Evolutionary conservation across 2,797 vertebrate genomes (phyloP).

Genomic region (Poecilia velifera): DNA sequence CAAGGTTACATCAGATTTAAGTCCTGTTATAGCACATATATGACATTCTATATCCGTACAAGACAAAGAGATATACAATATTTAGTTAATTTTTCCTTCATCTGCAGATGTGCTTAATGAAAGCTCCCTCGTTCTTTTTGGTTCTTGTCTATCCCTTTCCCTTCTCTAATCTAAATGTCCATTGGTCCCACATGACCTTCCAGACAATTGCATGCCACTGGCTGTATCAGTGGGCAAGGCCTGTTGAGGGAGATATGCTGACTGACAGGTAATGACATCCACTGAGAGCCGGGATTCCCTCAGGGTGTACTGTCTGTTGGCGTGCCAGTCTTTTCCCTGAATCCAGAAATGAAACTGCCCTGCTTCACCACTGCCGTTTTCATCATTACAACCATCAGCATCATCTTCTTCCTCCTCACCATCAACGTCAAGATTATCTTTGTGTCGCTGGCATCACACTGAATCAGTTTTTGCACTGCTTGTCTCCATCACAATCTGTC

Average conservation of each 20-base stretch:
- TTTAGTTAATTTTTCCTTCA: conserved; percentile 2
- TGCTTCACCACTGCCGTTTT: conserved; percentile 29
- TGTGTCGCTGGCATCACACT: conserved; percentile 10
- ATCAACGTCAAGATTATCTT: conserved; percentile 33
- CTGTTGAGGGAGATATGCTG: conserved; percentile 64
- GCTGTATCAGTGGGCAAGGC: conserved; percentile 58
- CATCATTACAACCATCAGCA: conserved; percentile 41
- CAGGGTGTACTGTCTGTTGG: conserved; percentile 36
- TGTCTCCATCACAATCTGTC: conserved; percentile 40
- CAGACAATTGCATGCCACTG: conserved; percentile 57
- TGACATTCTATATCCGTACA: neutral
- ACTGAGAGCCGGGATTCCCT: conserved; percentile 59
- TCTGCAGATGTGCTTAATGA: neutral
- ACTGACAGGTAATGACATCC: conserved; percentile 76
- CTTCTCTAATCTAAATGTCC: conserved; percentile 45
- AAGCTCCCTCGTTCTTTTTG: conserved; percentile 8
- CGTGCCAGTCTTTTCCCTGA: conserved; percentile 36
- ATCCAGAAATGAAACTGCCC: conserved; percentile 35
- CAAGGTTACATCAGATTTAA: conserved; percentile 20
- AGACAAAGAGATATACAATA: neutral
- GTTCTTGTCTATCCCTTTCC: conserved; percentile 21
- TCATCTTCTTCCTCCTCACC: conserved; percentile 9
- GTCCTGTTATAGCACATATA: conserved; percentile 4
- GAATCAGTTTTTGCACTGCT: conserved; percentile 16
- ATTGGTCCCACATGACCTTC: conserved; percentile 57